Evolutionary conservation across 2,113 vertebrate species (phyloP).

Genomic region (Lathamus discolor): DNA sequence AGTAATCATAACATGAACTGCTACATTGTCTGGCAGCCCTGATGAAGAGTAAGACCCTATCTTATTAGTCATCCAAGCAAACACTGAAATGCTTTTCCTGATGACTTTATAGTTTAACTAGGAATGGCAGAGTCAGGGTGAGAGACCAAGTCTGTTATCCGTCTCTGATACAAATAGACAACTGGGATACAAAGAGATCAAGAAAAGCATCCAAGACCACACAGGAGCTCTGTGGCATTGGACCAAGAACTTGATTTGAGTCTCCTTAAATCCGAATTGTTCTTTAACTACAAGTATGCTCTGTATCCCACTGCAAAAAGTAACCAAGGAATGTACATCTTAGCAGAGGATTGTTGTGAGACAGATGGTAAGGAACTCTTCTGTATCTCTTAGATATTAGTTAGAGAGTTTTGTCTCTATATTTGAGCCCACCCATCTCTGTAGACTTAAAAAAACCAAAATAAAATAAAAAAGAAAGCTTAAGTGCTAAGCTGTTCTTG

Average conservation of each 20-base stretch:
- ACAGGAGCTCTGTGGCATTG: not conserved
- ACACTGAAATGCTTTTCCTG: not conserved
- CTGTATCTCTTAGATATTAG: not conserved
- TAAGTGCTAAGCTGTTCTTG: not conserved
- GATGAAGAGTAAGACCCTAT: not conserved
- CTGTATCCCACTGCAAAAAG: not conserved
- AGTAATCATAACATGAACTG: not conserved
- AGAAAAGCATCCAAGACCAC: not conserved
- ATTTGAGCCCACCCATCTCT: not conserved
- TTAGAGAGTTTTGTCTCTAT: not conserved
- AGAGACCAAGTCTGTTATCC: not conserved
- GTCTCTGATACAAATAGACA: not conserved
- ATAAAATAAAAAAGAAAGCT: not conserved
- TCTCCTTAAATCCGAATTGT: not conserved
- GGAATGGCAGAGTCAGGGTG: not conserved
- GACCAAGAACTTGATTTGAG: not conserved
- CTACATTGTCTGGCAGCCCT: not conserved
- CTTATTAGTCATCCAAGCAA: not conserved
- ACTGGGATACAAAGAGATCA: not conserved
- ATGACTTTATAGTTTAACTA: not conserved
- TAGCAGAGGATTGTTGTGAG: not conserved
- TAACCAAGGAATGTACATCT: not conserved
- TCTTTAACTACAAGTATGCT: not conserved
- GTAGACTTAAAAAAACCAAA: not conserved
- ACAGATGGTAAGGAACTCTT: not conserved